Evolutionary conservation across 37 sponge, comb jelly and placozoan species (phyloP).

Genomic region (Cliona cf. orientalis): DNA sequence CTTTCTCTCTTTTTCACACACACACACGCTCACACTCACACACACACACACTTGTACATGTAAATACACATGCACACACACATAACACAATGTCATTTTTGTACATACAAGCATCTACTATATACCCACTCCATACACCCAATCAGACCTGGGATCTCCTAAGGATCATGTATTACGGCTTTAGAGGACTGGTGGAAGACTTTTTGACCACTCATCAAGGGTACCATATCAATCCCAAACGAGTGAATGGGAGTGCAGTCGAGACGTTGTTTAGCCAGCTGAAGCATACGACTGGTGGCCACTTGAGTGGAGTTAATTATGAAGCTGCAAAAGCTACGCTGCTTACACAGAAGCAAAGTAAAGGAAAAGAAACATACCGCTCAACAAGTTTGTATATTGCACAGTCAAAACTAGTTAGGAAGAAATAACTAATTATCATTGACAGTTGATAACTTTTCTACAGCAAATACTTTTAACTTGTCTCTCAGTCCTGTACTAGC

Average conservation of each 20-base stretch:
- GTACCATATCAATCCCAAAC: constrained; percentile 8
- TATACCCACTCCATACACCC: background rate
- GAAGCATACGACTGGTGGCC: constrained; percentile 1
- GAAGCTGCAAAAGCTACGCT: background rate
- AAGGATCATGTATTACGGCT: background rate
- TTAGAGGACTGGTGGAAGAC: background rate
- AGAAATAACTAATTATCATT: constrained; percentile 7
- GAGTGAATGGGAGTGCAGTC: constrained; percentile 27
- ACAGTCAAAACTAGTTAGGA: background rate
- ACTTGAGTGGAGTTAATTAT: constrained; percentile 11
- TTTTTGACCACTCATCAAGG: constrained; percentile 5
- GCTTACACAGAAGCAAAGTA: background rate
- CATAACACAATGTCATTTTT: background rate
- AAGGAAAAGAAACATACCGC: background rate
- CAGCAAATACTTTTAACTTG: constrained; percentile 15
- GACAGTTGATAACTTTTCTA: background rate
- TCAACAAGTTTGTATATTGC: background rate
- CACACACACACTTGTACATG: no score
- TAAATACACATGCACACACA: no score
- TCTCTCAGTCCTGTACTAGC: constrained; percentile 10
- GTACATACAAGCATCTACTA: background rate
- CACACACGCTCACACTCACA: background rate
- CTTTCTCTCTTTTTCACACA: background rate
- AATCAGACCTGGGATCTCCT: background rate
- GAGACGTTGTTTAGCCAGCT: constrained; percentile 26